These are phyloP conservation scores for Dexiosoma caninum DNA, from an alignment of 2,888 invertebrate genomes.

Conservation along the genomic window DNA sequence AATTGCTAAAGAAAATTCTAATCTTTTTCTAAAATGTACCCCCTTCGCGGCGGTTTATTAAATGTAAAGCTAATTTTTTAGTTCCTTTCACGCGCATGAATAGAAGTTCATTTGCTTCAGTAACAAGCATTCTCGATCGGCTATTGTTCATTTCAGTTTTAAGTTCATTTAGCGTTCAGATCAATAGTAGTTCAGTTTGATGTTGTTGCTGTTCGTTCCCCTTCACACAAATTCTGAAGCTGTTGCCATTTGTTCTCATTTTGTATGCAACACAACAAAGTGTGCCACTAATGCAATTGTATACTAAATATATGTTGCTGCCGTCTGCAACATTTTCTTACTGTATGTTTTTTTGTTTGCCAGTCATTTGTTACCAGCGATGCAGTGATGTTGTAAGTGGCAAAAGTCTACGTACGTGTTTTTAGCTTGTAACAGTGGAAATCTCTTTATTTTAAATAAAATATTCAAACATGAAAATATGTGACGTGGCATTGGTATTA, in stretches of 20 bases:
- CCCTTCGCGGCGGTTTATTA: too few relatives aligned
- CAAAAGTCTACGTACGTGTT: conserved; percentile 44
- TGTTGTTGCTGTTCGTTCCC: not conserved
- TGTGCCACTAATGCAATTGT: conserved; percentile 63
- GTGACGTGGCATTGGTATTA: conserved; percentile 35
- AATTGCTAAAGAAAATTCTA: too few relatives aligned
- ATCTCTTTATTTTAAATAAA: conserved; percentile 39
- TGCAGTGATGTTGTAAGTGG: conserved; percentile 35
- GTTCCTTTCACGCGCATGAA: not conserved
- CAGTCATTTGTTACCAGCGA: too few relatives aligned
- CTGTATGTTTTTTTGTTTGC: conserved; percentile 19
- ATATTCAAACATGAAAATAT: conserved; percentile 49
- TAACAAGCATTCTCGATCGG: not conserved
- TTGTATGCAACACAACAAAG: conserved; percentile 57
- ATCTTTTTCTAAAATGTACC: too few relatives aligned
- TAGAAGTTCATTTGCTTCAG: not conserved
- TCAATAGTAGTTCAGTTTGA: not conserved
- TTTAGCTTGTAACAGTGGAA: conserved; percentile 28
- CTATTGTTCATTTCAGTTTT: not conserved
- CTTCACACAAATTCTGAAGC: not conserved
- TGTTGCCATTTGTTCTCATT: conserved; percentile 26
- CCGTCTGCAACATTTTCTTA: conserved; percentile 17
- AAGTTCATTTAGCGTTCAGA: not conserved
- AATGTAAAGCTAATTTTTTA: too few relatives aligned
- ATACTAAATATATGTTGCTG: conserved; percentile 31